Evolutionary conservation across 2,888 invertebrate species (phyloP), one percentile per base, ranked within the genome.

Genomic region (Drosophila testacea): DNA sequence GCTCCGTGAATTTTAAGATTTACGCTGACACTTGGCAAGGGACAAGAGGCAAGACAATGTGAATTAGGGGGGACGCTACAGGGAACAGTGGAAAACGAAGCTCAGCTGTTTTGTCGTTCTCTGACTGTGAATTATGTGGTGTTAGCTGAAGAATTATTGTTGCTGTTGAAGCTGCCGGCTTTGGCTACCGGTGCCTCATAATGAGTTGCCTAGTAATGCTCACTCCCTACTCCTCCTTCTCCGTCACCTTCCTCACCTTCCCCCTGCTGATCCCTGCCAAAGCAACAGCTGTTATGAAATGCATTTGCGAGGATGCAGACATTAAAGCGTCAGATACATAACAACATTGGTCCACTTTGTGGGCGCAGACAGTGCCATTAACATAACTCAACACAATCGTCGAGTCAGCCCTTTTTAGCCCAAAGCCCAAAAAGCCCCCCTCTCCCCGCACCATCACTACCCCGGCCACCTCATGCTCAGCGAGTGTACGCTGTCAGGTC

Each of bases 1-100:
- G 85, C 83, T 88, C 65, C 64, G 79, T 69, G 86, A 81, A 79
- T 82, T 86, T 81, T 73, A 88, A 84, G 88, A 88, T 86, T 86
- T 86, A 88, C 87, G 83, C 86, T 77, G 85, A 87, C 85, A 88
- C 69, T 77, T 83, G 84, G 70, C 81, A 77, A 39, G 57, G 61
- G 48, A 48, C 51, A 27, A 13, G 34, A 46, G 47, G 13, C 27
- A 36, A 34, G 22, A 39, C 1, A 34, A 34, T 7, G 2, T 11
- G 13, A 11, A n/a, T 2, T 11, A 22, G 22, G 50, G 41, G 66
- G 46, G 55, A 48, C 34, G 28, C 57, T 39, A 34, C 10, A n/a
- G 54, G 4, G 10, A 16, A 7, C 6, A 10, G 44, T n/a, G 48
- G 42, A 6, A 38, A 16, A 27, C 41, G 30, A 68, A 56, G 68